Base-by-base conservation (phyloP, 2,888 invertebrate genomes). In the Dromius quadrimaculatus region DNA sequence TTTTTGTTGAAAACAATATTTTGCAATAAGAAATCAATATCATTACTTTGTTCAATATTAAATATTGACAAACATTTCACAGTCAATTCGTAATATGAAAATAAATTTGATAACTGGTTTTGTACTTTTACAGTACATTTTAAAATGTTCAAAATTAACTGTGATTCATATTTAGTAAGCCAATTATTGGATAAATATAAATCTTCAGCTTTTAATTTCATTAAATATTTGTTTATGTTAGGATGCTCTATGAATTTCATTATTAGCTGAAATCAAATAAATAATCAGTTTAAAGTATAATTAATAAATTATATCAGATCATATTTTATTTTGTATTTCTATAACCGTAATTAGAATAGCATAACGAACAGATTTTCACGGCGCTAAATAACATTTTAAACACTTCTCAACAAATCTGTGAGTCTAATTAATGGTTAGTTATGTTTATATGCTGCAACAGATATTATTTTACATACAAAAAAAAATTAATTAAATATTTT, bases 131-230 rank as follows among this genome's bases (percentile, higher is more conserved):
- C 74, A 1, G 80, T 82, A 34, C 85, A 77, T 77, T 84, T 86
- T 22, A 88, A 77, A 66, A 85, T 79, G 76, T 84, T 85, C 75
- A 85, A 84, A 4, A 88, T 76, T 6, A 90, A 81, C 71, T 85
- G 84, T 5, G 85, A 84, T 81, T 90, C 90, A 75, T 86, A 84
- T 82, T 88, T 87, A 0, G 88, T 87, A 77, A 88, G 88, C 88
- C 88, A 88, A 77, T 87, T 87, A 45, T 83, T 83, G 70, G 82
- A 83, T n/a, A 88, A 79, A 75, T 81, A 82, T 6, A 41, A 65
- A 83, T 83, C 15, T 1, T n/a, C 15, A 22, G 13, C 41, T 59
- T 62, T 62, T 13, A 62, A 5, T 23, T n/a, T 8, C 23, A 13
- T 1, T 41, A 62, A 62, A 62, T 62, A 62, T 62, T 38, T 62